Evolutionary conservation across 2,888 invertebrate species (phyloP).

Genomic region (Shargacucullia verbasci): DNA sequence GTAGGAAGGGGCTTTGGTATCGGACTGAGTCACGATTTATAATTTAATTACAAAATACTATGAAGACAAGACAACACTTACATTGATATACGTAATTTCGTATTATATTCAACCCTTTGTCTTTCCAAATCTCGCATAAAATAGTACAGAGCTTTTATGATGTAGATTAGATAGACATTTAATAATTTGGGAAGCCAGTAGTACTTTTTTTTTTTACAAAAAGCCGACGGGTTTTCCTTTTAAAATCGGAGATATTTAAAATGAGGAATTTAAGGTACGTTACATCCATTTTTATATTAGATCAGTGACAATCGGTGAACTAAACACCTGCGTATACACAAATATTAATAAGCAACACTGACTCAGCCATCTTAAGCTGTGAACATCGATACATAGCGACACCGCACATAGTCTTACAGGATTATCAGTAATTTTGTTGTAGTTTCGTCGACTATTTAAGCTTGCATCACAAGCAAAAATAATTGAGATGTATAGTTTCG

Average conservation of each 20-base stretch:
- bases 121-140: slow-evolving; percentile 4
- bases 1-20: slow-evolving; percentile 21
- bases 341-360: slow-evolving; percentile 37
- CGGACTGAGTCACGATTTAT: slow-evolving; percentile 17
- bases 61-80: slow-evolving; percentile 22
- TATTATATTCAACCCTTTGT: slow-evolving; percentile 31
- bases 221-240: background rate
- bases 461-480: slow-evolving; percentile 40
- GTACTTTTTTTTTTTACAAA: slow-evolving; percentile 2
- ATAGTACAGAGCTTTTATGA: slow-evolving; percentile 10
- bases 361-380: slow-evolving; percentile 16
- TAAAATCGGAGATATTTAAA: slow-evolving; percentile 24
- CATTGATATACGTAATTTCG: background rate
- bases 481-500: slow-evolving; percentile 27
- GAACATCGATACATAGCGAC: slow-evolving; percentile 35
- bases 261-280: slow-evolving; percentile 17
- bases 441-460: slow-evolving; percentile 31
- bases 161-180: slow-evolving; percentile 3
- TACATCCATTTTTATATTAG: slow-evolving; percentile 27
- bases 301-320: slow-evolving; percentile 36
- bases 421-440: slow-evolving; percentile 26
- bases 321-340: slow-evolving; percentile 17
- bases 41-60: slow-evolving; percentile 38
- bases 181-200: background rate
- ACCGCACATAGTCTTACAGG: slow-evolving; percentile 23